phyloP scores from a whole-genome alignment of 2,113 vertebrate genomes.

The Sprattus sprattus region DNA sequence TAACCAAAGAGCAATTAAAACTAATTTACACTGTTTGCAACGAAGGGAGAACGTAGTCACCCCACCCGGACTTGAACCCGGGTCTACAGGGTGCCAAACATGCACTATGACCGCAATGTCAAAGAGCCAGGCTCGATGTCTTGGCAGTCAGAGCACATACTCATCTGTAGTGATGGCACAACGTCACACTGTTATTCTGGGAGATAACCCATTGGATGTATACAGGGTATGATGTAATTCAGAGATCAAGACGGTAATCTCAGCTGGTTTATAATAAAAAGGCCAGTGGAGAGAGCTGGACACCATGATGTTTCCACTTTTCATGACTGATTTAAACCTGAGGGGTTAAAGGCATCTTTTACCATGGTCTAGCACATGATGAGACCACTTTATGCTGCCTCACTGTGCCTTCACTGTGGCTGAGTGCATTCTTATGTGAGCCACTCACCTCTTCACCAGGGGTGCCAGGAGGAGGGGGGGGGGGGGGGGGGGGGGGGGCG shows the following conservation, averaged over 20 bases:
- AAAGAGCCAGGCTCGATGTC: too few species aligned
- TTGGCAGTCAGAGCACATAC: too few species aligned
- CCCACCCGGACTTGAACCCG: too few species aligned
- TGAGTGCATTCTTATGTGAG: background rate
- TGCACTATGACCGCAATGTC: too few species aligned
- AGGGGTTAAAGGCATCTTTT: background rate
- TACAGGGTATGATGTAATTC: background rate
- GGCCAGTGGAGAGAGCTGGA: background rate
- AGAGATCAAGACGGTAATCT: background rate
- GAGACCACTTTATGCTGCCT: background rate
- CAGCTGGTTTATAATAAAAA: background rate
- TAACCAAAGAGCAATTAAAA: background rate
- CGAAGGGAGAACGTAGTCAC: too few species aligned
- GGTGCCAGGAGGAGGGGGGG: background rate
- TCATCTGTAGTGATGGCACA: too few species aligned
- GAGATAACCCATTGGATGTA: background rate
- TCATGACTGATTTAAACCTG: background rate
- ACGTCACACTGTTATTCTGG: background rate
- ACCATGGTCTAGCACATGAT: background rate
- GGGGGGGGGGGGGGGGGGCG: too few species aligned
- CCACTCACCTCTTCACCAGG: background rate
- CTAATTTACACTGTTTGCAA: background rate
- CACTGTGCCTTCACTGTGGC: background rate
- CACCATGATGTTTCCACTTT: background rate
- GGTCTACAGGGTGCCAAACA: too few species aligned